Percentiles rank a stretch among this genome's conserved stretches.
phyloP scores from a whole-genome alignment of 2,888 invertebrate genomes.

The Caradrina clavipalpis region DNA sequence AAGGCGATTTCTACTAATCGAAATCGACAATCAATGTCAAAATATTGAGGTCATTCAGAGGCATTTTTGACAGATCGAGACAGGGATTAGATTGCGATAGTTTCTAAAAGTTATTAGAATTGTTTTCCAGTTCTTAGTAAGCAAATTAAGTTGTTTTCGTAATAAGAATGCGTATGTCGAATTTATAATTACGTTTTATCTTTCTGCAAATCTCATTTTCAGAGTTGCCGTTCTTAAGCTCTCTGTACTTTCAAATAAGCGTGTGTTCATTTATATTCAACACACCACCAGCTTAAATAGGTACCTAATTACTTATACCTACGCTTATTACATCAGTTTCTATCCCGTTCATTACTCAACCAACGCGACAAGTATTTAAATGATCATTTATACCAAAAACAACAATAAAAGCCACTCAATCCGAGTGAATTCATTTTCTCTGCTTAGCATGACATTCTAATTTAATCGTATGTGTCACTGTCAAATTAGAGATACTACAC shows the following conservation, averaged over 20 bases:
- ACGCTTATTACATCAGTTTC: constrained; percentile 5
- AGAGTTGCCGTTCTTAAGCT: not conserved
- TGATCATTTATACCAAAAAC: constrained; percentile 65
- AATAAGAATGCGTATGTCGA: too few relatives aligned
- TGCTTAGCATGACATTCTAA: constrained; percentile 83
- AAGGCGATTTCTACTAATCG: not conserved
- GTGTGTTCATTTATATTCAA: not conserved
- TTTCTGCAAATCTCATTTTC: not conserved
- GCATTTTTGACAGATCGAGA: too few relatives aligned
- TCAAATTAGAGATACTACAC: constrained; percentile 88
- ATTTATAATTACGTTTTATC: not conserved
- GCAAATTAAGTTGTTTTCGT: too few relatives aligned
- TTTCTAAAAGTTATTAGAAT: too few relatives aligned
- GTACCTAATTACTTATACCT: not conserved
- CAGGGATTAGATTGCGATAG: too few relatives aligned
- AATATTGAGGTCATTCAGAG: too few relatives aligned
- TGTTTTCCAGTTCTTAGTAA: too few relatives aligned
- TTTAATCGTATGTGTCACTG: constrained; percentile 89
- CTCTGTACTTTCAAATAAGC: not conserved
- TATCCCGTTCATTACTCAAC: constrained; percentile 47
- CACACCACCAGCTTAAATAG: not conserved
- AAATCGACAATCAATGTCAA: too few relatives aligned
- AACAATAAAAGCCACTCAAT: constrained; percentile 77
- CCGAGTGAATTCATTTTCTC: constrained; percentile 80
- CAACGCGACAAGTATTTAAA: constrained; percentile 58